phyloP scores from a whole-genome alignment of 2,113 vertebrate genomes.

The Platanista minor region DNA sequence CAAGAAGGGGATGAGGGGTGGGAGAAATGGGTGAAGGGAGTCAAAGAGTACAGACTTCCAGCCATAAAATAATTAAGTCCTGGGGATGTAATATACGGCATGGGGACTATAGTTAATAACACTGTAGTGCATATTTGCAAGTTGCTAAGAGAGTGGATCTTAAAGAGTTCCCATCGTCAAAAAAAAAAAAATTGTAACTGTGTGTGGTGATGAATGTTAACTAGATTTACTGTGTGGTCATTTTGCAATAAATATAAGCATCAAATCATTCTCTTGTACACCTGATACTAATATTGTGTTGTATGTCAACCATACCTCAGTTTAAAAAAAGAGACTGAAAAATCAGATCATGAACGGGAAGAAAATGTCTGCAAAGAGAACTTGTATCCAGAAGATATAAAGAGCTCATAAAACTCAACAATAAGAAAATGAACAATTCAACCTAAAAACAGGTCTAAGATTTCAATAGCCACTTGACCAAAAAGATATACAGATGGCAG shows the following conservation, averaged over 20 bases:
- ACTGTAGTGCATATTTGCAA: background rate
- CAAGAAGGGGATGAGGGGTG: background rate
- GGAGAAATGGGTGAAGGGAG: no score
- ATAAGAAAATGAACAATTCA: background rate
- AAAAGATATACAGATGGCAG: background rate
- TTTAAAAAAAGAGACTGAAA: background rate
- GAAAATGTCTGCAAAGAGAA: background rate
- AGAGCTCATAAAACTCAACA: background rate
- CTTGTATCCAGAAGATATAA: background rate
- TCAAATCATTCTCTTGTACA: no score
- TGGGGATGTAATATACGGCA: rapidly evolving
- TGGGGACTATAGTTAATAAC: background rate
- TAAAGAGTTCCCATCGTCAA: no score
- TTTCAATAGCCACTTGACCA: background rate
- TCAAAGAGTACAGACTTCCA: background rate
- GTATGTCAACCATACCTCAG: background rate
- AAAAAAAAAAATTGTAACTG: no score
- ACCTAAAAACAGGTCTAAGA: background rate
- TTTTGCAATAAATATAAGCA: background rate
- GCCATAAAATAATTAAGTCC: background rate
- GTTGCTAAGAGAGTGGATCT: background rate
- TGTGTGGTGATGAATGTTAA: no score
- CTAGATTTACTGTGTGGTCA: background rate
- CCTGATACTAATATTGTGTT: no score
- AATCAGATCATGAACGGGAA: background rate